phyloP scores from a whole-genome alignment of 2,797 vertebrate genomes.

The Pantherophis vulpinus region DNA sequence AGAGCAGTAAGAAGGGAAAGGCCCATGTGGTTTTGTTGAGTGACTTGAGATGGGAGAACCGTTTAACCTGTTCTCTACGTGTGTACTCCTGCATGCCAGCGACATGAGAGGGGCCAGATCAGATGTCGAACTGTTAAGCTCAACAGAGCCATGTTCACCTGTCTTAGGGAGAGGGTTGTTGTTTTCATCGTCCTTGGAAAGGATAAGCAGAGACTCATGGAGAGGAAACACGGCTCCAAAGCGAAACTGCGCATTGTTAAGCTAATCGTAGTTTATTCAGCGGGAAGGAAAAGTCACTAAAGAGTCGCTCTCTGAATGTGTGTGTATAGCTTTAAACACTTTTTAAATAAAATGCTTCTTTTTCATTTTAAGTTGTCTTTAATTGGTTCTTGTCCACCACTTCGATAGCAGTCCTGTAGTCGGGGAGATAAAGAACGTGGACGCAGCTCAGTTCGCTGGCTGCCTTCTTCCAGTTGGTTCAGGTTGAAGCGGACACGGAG shows the following conservation, averaged over 20 bases:
- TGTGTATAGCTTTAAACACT: neutral
- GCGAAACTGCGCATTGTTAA: neutral
- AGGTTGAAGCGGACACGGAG: neutral
- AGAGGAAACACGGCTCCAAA: neutral
- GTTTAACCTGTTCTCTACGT: neutral
- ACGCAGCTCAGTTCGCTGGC: accelerated
- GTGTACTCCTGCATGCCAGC: neutral
- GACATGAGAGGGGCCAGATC: neutral
- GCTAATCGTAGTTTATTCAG: neutral
- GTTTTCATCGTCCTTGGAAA: neutral
- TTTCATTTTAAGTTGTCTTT: neutral
- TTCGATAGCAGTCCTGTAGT: neutral
- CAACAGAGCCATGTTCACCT: too few species aligned
- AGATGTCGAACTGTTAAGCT: too few species aligned
- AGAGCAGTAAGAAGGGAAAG: neutral
- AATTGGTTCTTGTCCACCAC: neutral
- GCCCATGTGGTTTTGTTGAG: neutral
- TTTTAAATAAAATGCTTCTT: neutral
- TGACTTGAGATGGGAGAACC: neutral
- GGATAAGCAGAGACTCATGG: too few species aligned
- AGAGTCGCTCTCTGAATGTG: neutral
- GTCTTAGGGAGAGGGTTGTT: neutral
- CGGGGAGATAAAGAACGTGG: neutral
- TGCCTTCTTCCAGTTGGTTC: neutral
- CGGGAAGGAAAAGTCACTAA: neutral